A percentile compares a stretch with the other conserved stretches of the same genome.
phyloP scores from a whole-genome alignment of 2,797 vertebrate species.

The Pseudocheirus occidentalis region DNA sequence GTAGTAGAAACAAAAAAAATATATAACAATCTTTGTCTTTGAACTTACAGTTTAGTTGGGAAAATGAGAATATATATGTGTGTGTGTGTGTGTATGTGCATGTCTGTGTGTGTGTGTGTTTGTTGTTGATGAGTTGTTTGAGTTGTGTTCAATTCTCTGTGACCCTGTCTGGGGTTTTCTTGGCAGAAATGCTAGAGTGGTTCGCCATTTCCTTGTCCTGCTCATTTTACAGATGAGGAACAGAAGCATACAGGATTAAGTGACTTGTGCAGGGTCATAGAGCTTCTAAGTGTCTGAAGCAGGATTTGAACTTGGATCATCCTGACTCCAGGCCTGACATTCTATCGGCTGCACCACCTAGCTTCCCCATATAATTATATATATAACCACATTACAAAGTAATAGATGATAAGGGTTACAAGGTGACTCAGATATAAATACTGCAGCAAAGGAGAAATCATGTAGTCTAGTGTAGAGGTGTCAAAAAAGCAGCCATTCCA shows the following conservation, averaged over 20 bases:
- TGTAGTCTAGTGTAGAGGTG: neutral
- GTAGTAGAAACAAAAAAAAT: neutral
- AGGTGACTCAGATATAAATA: neutral
- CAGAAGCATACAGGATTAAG: neutral
- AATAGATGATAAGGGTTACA: neutral
- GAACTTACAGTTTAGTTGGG: neutral
- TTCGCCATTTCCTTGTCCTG: neutral
- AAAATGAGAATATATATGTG: neutral
- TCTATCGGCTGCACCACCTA: neutral
- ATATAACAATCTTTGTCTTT: neutral
- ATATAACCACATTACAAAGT: neutral
- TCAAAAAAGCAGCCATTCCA: neutral
- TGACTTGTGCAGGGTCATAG: neutral
- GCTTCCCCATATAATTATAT: neutral
- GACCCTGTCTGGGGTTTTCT: neutral
- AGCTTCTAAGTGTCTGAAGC: neutral
- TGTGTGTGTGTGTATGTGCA: no score
- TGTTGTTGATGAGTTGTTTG: neutral
- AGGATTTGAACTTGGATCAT: neutral
- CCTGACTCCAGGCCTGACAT: neutral
- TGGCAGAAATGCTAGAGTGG: neutral
- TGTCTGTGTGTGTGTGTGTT: neutral
- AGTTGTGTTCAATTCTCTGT: neutral
- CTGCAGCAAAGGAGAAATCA: neutral
- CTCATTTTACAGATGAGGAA: neutral